Evolutionary conservation across 1,140 invertebrate species (phyloP), one percentile per base, ranked within the genome.

Genomic region (Macrobrachium nipponense): DNA sequence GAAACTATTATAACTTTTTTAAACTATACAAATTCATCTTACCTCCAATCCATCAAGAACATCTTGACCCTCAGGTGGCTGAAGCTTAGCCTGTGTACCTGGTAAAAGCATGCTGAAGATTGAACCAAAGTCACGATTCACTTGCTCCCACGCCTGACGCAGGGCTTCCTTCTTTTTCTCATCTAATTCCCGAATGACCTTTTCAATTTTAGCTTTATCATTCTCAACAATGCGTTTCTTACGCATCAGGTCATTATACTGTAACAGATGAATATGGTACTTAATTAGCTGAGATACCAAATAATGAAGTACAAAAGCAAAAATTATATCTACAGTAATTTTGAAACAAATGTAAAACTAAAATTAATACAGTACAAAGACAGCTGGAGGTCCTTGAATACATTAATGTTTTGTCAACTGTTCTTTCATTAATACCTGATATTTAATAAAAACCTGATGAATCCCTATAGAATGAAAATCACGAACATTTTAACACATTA

Each of bases 81-180:
- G 93, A 5, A 99, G 93, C 91, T 96, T 95, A 0, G 97, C 97
- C 87, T 95, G 93, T 0, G 97, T 95, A 14, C 97, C 97, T 15
- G 97, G 97, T 79, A 99, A 92, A 72, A 99, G 92, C 0, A 95
- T 96, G 86, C 94, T 95, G 91, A 99, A 99, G 90, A 99, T 99
- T 1, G 96, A 96, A n/a, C 96, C 97, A 92, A 99, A 99, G 92
- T 99, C 97, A 90, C 95, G 92, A 88, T 96, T 96, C 0, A 89
- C 88, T 90, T 96, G 94, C 89, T 95, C 93, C 93, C 96, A 97
- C 7, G 98, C 97, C 87, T 94, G 93, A 62, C 94, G 91, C 23
- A 99, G 91, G 5, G 95, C 95, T 88, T 94, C 93, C 88, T 95
- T 95, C 91, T 98, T 98, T 92, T 98, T 97, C 89, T 95, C 94